Evolutionary conservation across 2,797 vertebrate species (phyloP), one percentile per base, ranked within the genome.

Genomic region (Phylloscopus collybita): DNA sequence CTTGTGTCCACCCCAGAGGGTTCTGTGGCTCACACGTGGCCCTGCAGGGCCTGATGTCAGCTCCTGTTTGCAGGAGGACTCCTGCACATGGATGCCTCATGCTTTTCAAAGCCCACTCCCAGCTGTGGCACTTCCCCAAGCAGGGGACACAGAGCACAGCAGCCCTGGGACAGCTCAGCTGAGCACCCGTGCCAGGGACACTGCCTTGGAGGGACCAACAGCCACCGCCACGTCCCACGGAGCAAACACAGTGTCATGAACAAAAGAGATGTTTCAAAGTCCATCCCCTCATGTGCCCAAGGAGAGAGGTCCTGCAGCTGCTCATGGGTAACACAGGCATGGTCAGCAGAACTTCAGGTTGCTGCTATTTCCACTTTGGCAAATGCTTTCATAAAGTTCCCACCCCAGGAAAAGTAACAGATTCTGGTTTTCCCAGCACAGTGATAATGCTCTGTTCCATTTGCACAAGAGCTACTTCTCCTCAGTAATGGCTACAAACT

Each of bases 191-290:
- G 9, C 13, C 15, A 4, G 4, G 30, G 6, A 12, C 29, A 9
- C 29, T 49, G 54, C 36, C 54, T 5, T 21, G 5, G 27, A 45
- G 51, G 54, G 4, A 40, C 62, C 51, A 16, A 13, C 47, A 30
- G 16, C 73, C 36, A 9, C 3, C 1, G 1, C 8, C 47, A 15
- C 11, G 3, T n/a, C 64, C 59, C 56, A 15, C 7, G 0, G 15
- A 49, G 61, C 47, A 65, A 30, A 40, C 29, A 34, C 9, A 32
- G 49, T 2, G 25, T 2, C 32, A 16, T 0, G 6, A 71, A 40
- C 25, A 26, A 20, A 40, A 30, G 1, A 21, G 34, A 20, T 6
- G 17, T 1, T 57, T 12, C 6, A 11, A 51, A 61, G n/a, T 21
- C 26, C 61, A 36, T 18, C 11, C 56, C 45, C 25, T 36, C 34